phyloP scores from a whole-genome alignment of 2,797 vertebrate genomes.

The Gastrophryne carolinensis region DNA sequence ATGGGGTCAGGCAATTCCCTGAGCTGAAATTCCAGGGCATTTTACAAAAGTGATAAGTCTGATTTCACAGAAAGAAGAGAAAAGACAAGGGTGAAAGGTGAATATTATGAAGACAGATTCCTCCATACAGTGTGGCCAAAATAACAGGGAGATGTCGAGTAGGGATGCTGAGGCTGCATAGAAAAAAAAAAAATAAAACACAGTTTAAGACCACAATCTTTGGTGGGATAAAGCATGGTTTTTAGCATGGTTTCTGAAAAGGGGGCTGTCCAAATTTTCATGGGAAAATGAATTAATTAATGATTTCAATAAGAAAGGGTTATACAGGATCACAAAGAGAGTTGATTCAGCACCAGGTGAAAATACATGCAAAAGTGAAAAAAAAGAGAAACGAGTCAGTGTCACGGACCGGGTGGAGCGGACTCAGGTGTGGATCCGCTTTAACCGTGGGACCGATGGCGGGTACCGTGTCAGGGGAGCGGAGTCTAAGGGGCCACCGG shows the following conservation, averaged over 20 bases:
- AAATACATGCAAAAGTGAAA: no score
- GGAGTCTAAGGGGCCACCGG: no score
- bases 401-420: no score
- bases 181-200: no score
- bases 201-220: neutral
- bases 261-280: neutral
- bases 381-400: no score
- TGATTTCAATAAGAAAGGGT: no score
- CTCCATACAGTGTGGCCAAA: neutral
- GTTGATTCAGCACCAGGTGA: no score
- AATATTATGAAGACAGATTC: slow-evolving; percentile 28
- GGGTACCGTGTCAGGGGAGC: no score
- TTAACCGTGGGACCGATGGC: no score
- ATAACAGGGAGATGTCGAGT: neutral
- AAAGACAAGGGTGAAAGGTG: slow-evolving; percentile 31
- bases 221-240: neutral
- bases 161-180: neutral
- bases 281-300: neutral
- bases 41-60: slow-evolving; percentile 30
- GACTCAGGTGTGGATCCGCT: no score
- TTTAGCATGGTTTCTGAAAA: neutral
- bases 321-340: no score
- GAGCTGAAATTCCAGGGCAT: slow-evolving; percentile 30
- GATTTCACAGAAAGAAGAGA: slow-evolving; percentile 21
- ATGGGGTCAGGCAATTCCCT: slow-evolving; percentile 20